Percentiles rank a stretch among this genome's conserved stretches.
These are phyloP conservation scores for Pharmacophagus antenor DNA, from an alignment of 2,888 invertebrate species.

Conservation along the genomic window DNA sequence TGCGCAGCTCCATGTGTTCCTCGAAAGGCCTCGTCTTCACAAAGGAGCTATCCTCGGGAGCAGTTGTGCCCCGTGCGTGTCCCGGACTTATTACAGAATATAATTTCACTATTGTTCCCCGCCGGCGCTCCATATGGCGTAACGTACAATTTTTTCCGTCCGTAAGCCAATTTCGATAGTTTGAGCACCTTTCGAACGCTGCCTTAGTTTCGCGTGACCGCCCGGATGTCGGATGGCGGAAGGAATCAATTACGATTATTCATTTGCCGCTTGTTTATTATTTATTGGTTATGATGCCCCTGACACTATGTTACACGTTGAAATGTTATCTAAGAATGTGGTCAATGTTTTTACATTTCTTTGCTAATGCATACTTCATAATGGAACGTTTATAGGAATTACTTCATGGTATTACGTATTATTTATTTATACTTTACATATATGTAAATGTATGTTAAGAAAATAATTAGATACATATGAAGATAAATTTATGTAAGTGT, in stretches of 20 bases:
- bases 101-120: conserved; percentile 79
- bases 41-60: conserved; percentile 48
- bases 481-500: too few species aligned
- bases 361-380: too few species aligned
- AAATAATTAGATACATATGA: too few species aligned
- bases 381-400: too few species aligned
- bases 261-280: conserved; percentile 41
- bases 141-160: conserved; percentile 62
- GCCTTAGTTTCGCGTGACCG: conserved; percentile 68
- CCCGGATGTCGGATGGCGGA: conserved; percentile 49
- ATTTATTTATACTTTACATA: too few species aligned
- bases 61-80: conserved; percentile 74
- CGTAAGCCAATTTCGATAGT: conserved; percentile 69
- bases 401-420: too few species aligned
- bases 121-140: conserved; percentile 76
- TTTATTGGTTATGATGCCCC: conserved; percentile 6
- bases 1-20: conserved; percentile 11
- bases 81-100: conserved; percentile 73
- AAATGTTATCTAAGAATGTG: background rate
- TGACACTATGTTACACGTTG: conserved; percentile 16
- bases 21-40: conserved; percentile 33
- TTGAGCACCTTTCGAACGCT: conserved; percentile 46
- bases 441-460: too few species aligned
- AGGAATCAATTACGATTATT: conserved; percentile 57
- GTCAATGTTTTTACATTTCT: too few species aligned